Evolutionary conservation across 2,113 vertebrate genomes (phyloP), one percentile per base, ranked within the genome.

Genomic region (Ibidorhyncha struthersii): DNA sequence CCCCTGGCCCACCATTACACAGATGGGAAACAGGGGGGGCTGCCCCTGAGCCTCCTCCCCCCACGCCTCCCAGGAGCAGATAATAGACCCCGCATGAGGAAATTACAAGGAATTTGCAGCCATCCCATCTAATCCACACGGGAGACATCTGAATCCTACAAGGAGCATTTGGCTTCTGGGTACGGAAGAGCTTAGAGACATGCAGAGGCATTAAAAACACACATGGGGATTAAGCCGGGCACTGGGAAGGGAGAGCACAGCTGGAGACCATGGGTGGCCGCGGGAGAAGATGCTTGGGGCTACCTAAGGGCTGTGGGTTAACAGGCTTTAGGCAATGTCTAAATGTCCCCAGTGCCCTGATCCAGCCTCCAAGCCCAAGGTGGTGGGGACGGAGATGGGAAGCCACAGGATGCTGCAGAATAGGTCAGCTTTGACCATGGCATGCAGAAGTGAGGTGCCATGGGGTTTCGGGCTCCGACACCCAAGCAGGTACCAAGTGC

Each of bases 101-200:
- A 88, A 96, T 91, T 82, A 86, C 92, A 92, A 92, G 97, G 97
- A 97, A 90, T 83, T 63, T 71, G 76, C 92, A 96, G 79, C 91
- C 78, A 67, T 77, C 59, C 84, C 80, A 88, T 95, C 90, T 87
- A 94, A 92, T 93, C 83, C 67, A 91, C 52, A 73, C 55, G 66
- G 85, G 82, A 83, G 84, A 84, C 73, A 66, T 90, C 74, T 10
- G 84, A 96, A 96, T 89, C 90, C 87, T 74, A 61, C 86, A 72
- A 92, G 74, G 81, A 88, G 40, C 90, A 92, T 76, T 94, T 95
- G 79, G 82, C 77, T 95, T 82, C 69, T 66, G 50, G 89, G 73
- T 79, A 69, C 49, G 76, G 79, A 97, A n/a, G 65, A 83, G 71
- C 95, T 91, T 95, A 92, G 74, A 59, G 88, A 82, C 73, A 50